phyloP scores from a whole-genome alignment of 2,113 vertebrate species.

The Hystrix brachyura region DNA sequence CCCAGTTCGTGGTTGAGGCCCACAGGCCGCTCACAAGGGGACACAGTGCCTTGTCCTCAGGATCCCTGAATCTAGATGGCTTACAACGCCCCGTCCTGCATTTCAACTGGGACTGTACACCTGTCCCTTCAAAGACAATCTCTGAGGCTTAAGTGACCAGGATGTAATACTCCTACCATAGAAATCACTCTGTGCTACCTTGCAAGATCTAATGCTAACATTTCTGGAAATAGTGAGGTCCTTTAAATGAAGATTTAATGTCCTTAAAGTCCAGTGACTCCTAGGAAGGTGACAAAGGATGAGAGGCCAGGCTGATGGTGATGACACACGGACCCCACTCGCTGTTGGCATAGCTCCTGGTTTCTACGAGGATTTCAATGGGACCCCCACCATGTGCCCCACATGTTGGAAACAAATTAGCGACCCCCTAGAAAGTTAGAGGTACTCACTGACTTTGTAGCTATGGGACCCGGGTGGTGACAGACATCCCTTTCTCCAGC shows the following conservation, averaged over 20 bases:
- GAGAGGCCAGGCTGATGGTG: background rate
- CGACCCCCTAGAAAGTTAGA: background rate
- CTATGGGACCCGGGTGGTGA: background rate
- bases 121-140: background rate
- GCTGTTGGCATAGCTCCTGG: fast-evolving
- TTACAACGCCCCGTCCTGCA: background rate
- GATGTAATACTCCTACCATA: background rate
- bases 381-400: background rate
- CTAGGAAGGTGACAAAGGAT: background rate
- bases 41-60: background rate
- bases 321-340: fast-evolving
- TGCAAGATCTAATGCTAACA: background rate
- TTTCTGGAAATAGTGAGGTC: background rate
- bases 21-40: background rate
- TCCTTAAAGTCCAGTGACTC: background rate
- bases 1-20: background rate
- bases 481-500: background rate
- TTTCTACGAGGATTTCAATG: background rate
- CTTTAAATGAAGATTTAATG: background rate
- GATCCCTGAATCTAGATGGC: background rate
- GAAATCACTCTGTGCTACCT: background rate
- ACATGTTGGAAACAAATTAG: background rate
- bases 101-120: background rate
- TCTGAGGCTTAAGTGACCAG: background rate
- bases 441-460: background rate